These are phyloP conservation scores for Miichthys miiuy DNA, from an alignment of 2,797 vertebrate genomes.

Conservation along the genomic window DNA sequence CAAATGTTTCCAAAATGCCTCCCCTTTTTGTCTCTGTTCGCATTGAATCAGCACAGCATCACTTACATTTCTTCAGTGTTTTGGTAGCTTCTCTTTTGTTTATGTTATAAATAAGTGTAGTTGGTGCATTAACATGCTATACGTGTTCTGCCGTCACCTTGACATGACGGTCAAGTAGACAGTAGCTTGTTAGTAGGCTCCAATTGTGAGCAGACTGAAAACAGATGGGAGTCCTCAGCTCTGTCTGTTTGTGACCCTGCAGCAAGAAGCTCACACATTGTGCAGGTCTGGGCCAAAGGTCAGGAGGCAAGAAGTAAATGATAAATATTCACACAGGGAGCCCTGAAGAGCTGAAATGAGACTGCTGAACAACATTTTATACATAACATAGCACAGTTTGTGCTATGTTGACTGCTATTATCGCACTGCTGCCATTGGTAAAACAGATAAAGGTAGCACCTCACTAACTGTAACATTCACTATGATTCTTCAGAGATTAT, in stretches of 20 bases:
- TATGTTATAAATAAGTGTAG: slow-evolving; percentile 3
- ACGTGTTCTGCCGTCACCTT: slow-evolving; percentile 20
- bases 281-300: slow-evolving; percentile 43
- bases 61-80: background rate
- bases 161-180: slow-evolving; percentile 48
- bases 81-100: slow-evolving; percentile 10
- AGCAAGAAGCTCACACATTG: slow-evolving; percentile 8
- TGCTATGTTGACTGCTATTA: slow-evolving; percentile 26
- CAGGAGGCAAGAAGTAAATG: slow-evolving; percentile 30
- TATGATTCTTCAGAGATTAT: background rate
- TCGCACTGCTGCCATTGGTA: background rate
- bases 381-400: background rate
- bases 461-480: background rate
- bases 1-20: background rate
- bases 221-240: slow-evolving; percentile 18
- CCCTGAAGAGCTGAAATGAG: slow-evolving; percentile 9
- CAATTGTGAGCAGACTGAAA: slow-evolving; percentile 39
- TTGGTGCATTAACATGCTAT: slow-evolving; percentile 29
- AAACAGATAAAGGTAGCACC: background rate
- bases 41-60: slow-evolving; percentile 4
- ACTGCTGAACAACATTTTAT: slow-evolving; percentile 24
- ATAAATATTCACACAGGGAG: slow-evolving; percentile 48
- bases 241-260: slow-evolving; percentile 33
- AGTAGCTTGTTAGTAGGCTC: slow-evolving; percentile 67
- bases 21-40: background rate